Conservation (phyloP, 2,888 invertebrate genomes). For the Stenoptilia bipunctidactyla region DNA sequence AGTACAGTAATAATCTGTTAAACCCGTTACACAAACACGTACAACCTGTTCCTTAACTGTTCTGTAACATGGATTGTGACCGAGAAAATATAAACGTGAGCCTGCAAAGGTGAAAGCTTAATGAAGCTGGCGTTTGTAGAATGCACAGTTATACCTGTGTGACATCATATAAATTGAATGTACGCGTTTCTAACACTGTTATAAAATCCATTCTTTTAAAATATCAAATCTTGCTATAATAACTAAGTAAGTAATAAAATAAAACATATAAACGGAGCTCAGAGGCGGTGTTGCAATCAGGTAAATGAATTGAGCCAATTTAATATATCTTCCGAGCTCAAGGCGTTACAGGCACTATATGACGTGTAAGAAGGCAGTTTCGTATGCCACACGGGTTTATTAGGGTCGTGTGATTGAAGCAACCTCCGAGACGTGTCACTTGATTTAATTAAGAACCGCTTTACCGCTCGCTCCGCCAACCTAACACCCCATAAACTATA, state of each 20-base stretch:
- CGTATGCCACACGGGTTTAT: constrained; percentile 52
- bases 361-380: constrained; percentile 34
- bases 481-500: constrained; percentile 45
- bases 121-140: constrained; percentile 28
- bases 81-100: constrained; percentile 19
- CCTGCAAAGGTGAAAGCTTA: constrained; percentile 37
- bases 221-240: no score
- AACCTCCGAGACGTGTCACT: constrained; percentile 64
- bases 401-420: constrained; percentile 67
- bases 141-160: constrained; percentile 12
- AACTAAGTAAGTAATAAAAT: no score
- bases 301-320: neutral
- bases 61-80: neutral
- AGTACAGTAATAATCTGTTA: neutral
- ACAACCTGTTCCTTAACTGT: constrained; percentile 1
- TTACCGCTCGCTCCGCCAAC: constrained; percentile 59
- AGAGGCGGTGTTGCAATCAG: no score
- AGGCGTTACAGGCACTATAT: constrained; percentile 21
- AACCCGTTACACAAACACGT: neutral
- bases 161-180: neutral
- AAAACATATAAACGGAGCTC: no score
- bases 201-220: no score
- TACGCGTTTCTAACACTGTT: no score
- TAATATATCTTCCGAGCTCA: constrained; percentile 6
- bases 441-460: constrained; percentile 70